A percentile compares a stretch with the other conserved stretches of the same genome.
These are phyloP conservation scores for Nerophis ophidion DNA, from an alignment of 2,113 vertebrate genomes.

Conservation along the genomic window DNA sequence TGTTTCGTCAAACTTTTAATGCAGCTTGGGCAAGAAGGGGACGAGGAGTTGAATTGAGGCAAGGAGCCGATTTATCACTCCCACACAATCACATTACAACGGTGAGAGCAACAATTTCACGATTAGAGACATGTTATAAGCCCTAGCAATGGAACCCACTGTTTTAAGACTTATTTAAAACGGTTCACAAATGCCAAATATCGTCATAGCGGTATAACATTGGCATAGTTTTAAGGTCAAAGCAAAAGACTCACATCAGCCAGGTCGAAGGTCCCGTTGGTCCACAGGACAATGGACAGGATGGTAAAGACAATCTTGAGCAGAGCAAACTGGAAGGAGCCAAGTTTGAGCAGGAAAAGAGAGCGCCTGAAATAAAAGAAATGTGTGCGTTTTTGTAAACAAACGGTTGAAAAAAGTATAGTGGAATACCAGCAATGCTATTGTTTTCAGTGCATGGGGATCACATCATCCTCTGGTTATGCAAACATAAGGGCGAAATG, in stretches of 20 bases:
- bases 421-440: background rate
- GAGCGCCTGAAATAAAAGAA: slow-evolving; percentile 60
- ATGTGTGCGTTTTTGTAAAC: background rate
- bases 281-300: slow-evolving; percentile 80
- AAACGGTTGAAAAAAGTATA: background rate
- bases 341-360: slow-evolving; percentile 82
- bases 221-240: slow-evolving; percentile 8
- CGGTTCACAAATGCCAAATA: too few relatives aligned
- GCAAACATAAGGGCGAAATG: background rate
- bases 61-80: too few relatives aligned
- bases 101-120: too few relatives aligned
- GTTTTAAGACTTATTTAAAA: too few relatives aligned
- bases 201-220: background rate
- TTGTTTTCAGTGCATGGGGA: background rate
- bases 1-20: too few relatives aligned
- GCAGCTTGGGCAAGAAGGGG: too few relatives aligned
- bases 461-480: too few relatives aligned
- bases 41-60: too few relatives aligned
- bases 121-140: too few relatives aligned
- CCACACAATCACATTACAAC: too few relatives aligned
- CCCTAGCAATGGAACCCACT: too few relatives aligned
- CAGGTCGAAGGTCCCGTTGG: slow-evolving; percentile 68
- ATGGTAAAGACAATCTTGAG: slow-evolving; percentile 76
- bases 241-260: slow-evolving; percentile 66
- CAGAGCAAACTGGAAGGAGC: slow-evolving; percentile 80